These are phyloP conservation scores for Masnerella sp. DNA, from an alignment of 2,888 invertebrate species.

Conservation along the genomic window DNA sequence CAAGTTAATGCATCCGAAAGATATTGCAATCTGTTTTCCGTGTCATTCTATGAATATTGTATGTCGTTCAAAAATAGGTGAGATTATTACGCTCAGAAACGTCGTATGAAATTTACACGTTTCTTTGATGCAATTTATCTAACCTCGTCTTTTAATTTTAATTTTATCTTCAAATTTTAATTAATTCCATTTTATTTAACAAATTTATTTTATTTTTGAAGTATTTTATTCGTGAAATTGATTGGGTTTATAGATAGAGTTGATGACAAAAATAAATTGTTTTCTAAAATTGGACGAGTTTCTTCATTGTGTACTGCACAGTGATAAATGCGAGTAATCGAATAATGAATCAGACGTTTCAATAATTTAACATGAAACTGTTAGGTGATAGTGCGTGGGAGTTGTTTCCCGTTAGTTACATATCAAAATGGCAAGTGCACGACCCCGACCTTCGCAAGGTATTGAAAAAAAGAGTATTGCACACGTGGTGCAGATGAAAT, in stretches of 20 bases:
- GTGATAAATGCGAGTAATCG: constrained; percentile 7
- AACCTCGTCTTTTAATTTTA: too few relatives aligned
- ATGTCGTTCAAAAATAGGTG: background rate
- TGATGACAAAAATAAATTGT: too few relatives aligned
- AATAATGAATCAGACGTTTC: constrained; percentile 20
- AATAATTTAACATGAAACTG: constrained; percentile 1
- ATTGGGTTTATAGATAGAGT: too few relatives aligned
- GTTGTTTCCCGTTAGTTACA: constrained; percentile 11
- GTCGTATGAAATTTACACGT: too few relatives aligned
- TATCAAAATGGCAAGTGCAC: constrained; percentile 25
- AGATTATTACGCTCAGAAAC: too few relatives aligned
- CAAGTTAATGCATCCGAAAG: background rate
- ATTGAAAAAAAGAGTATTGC: constrained; percentile 8
- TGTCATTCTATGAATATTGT: background rate
- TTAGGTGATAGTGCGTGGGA: constrained; percentile 20
- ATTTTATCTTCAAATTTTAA: too few relatives aligned
- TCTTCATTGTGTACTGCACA: too few relatives aligned
- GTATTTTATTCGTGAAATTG: too few relatives aligned
- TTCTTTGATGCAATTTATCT: too few relatives aligned
- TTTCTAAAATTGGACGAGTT: too few relatives aligned
- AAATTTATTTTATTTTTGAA: too few relatives aligned
- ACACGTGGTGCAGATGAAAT: constrained; percentile 2
- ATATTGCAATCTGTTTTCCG: background rate
- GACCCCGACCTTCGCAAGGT: constrained; percentile 35
- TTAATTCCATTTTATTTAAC: too few relatives aligned